These are phyloP conservation scores for Dasyprocta punctata DNA, from an alignment of 2,113 vertebrate species.

Conservation along the genomic window DNA sequence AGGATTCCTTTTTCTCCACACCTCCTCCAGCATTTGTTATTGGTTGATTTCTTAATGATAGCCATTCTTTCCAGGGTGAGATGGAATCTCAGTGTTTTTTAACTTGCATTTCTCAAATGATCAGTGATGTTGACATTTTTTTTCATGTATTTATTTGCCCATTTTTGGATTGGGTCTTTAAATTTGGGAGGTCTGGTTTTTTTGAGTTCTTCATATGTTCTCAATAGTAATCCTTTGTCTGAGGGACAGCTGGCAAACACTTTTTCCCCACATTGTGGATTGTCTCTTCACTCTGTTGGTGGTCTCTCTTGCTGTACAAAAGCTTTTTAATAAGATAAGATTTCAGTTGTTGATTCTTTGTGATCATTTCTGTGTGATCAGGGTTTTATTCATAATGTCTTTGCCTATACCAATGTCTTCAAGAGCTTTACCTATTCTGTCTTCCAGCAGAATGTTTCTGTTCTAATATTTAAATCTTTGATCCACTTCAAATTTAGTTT, in stretches of 20 bases:
- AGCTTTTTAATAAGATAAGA: neutral
- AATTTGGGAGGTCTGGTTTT: neutral
- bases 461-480: neutral
- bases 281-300: neutral
- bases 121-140: neutral
- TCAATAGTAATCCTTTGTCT: neutral
- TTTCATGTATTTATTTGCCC: neutral
- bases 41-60: neutral
- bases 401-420: neutral
- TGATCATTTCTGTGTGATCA: neutral
- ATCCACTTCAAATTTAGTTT: neutral
- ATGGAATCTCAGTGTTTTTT: neutral
- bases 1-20: neutral
- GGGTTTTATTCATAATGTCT: neutral
- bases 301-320: neutral
- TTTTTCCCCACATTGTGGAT: neutral
- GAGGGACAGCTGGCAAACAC: neutral
- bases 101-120: neutral
- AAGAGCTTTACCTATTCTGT: neutral
- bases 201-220: neutral
- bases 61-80: neutral
- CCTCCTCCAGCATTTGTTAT: neutral
- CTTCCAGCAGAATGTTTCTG: neutral
- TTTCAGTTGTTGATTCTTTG: neutral
- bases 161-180: neutral